phyloP scores from a whole-genome alignment of 2,888 invertebrate species.

The Ganaspis brasiliensis region DNA sequence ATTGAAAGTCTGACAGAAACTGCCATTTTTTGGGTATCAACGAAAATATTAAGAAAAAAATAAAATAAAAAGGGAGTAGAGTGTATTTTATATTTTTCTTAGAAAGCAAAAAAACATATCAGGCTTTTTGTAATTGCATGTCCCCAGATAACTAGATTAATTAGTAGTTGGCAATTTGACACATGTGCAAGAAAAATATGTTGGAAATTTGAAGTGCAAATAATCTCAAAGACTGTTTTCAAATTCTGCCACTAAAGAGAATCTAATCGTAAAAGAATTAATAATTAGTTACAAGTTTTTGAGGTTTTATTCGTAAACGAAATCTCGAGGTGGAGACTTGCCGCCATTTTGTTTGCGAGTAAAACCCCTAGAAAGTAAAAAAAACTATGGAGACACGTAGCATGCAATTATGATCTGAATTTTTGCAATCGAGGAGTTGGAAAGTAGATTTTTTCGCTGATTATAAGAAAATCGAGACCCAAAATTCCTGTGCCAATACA shows the following conservation, averaged over 20 bases:
- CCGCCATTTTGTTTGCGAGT: constrained; percentile 5
- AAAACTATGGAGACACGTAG: not conserved
- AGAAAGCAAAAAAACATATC: constrained; percentile 28
- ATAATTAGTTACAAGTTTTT: constrained; percentile 2
- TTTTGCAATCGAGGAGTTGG: not conserved
- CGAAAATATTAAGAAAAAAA: not conserved
- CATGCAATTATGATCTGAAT: constrained; percentile 24
- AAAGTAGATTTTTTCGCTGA: not conserved
- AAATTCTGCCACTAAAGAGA: constrained; percentile 20
- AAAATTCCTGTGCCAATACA: constrained; percentile 36
- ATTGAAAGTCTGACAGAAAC: constrained; percentile 50
- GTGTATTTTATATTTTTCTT: constrained; percentile 18
- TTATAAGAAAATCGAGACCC: not conserved
- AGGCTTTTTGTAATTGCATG: constrained; percentile 30
- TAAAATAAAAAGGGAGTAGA: not conserved
- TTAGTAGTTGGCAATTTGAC: not conserved
- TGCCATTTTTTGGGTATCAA: constrained; percentile 62
- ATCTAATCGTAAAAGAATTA: constrained; percentile 18
- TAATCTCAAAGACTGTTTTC: constrained; percentile 23
- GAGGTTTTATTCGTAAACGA: constrained; percentile 3
- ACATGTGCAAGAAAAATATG: constrained; percentile 11
- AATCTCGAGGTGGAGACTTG: not conserved
- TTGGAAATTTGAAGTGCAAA: constrained; percentile 17
- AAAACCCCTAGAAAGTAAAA: not conserved
- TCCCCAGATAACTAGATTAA: not conserved